Percentiles rank a stretch among this genome's conserved stretches.
phyloP scores from a whole-genome alignment of 2,888 invertebrate genomes.

The Choreutis nemorana region DNA sequence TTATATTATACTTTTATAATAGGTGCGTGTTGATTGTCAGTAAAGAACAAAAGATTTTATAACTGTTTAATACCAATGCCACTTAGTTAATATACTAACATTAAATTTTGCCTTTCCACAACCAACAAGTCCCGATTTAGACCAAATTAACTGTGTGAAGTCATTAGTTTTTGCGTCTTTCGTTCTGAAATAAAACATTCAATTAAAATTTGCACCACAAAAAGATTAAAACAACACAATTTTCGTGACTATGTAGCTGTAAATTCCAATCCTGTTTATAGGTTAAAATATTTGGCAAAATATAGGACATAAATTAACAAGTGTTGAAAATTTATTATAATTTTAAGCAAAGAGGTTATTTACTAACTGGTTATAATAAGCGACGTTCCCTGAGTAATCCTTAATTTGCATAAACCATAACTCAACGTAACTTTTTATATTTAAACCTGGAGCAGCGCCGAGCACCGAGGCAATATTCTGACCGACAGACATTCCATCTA shows the following conservation, averaged over 20 bases:
- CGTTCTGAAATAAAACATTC: conserved; percentile 29
- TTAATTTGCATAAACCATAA: conserved; percentile 45
- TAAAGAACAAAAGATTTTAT: neutral
- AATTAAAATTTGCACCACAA: no score
- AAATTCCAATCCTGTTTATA: no score
- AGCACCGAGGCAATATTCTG: conserved; percentile 40
- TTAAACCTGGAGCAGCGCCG: conserved; percentile 29
- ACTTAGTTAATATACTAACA: conserved; percentile 24
- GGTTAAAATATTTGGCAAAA: no score
- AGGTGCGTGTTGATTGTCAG: no score
- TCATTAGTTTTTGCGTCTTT: conserved; percentile 25
- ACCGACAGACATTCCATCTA: no score
- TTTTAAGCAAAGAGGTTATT: no score
- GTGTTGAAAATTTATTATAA: no score
- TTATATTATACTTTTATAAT: no score
- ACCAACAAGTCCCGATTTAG: conserved; percentile 39
- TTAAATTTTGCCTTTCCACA: conserved; percentile 47
- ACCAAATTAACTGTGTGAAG: conserved; percentile 56
- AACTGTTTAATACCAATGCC: neutral
- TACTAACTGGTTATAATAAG: conserved; percentile 45
- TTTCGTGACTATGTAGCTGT: no score
- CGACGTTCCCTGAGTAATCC: conserved; percentile 31
- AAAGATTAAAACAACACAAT: no score
- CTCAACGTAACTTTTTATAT: conserved; percentile 40
- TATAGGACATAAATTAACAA: no score